These are phyloP conservation scores for Neoascia interrupta DNA, from an alignment of 2,888 invertebrate species.

Conservation along the genomic window DNA sequence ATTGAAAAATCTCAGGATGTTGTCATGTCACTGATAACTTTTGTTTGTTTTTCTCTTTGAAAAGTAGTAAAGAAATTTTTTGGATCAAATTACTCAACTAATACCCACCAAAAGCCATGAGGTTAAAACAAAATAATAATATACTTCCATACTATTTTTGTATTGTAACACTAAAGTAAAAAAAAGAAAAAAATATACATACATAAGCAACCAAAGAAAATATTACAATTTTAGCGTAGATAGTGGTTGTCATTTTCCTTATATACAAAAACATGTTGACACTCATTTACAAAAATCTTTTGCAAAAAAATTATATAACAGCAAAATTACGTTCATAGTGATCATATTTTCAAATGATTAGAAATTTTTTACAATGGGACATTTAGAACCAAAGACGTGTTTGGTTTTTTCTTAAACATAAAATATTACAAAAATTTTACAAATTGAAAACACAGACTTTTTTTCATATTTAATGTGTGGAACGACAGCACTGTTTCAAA, in stretches of 20 bases:
- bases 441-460: too few species aligned
- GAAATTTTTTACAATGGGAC: neutral
- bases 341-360: too few species aligned
- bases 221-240: conserved; percentile 29
- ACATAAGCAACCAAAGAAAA: conserved; percentile 13
- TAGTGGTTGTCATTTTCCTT: too few species aligned
- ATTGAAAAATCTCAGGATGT: too few species aligned
- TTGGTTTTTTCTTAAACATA: too few species aligned
- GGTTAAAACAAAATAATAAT: conserved; percentile 50
- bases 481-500: too few species aligned
- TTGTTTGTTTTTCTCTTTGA: conserved; percentile 3
- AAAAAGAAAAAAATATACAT: conserved; percentile 22
- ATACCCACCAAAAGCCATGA: conserved; percentile 63
- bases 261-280: too few species aligned
- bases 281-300: neutral
- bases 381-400: too few species aligned
- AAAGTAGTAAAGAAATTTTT: conserved; percentile 16
- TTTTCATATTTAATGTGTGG: too few species aligned
- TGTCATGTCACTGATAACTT: conserved; percentile 22
- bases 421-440: too few species aligned
- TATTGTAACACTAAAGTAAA: conserved; percentile 62
- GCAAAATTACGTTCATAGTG: too few species aligned
- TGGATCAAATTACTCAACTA: conserved; percentile 64
- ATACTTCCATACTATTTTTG: conserved; percentile 67
- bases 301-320: neutral